Base-by-base conservation (phyloP, 2,888 invertebrate species). In the Epirrita christyi region DNA sequence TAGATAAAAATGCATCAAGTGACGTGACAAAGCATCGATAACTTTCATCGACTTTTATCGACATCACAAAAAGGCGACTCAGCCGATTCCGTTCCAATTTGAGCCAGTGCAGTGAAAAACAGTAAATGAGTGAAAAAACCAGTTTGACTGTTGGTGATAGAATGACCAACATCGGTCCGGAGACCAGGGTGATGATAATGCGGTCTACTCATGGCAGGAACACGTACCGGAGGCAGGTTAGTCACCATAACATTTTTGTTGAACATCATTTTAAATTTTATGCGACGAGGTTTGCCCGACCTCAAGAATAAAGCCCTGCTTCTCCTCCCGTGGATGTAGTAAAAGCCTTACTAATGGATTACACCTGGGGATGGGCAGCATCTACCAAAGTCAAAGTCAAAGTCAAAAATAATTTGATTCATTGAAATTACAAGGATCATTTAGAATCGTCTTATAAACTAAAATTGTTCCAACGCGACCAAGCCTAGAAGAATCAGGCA, bases 141-240 rank as follows among this genome's bases (percentile, higher is more conserved):
- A 72, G 63, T 28, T 63, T 70, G 28, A 68, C 72, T 45, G 74
- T 78, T 40, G 72, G 74, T 67, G 78, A 78, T 60, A 89, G 86
- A 71, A 91, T 91, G 91, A 89, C 89, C 71, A 91, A 86, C 79
- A 85, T 89, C 66, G 81, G 81, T 14, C 88, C 88, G 27, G 92
- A 92, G 66, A 87, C 90, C 13, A 83, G 91, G 64, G 86, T 90
- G 29, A 92, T 91, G 85, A 91, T 91, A 78, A 83, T 88, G 83
- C 72, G 89, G 69, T 76, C 86, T 1, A 79, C 71, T 8, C 84
- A 88, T 58, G 87, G 84, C 36, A 83, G 84, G 40, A 81, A 80
- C 55, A 85, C 74, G 34, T 90, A 87, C 55, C 78, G 85, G 53
- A 81, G 90, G 79, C 92, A 92, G 89, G 92, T 92, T 43, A 71